Base-by-base conservation (phyloP, 2,113 vertebrate genomes). In the Grantiella picta region DNA sequence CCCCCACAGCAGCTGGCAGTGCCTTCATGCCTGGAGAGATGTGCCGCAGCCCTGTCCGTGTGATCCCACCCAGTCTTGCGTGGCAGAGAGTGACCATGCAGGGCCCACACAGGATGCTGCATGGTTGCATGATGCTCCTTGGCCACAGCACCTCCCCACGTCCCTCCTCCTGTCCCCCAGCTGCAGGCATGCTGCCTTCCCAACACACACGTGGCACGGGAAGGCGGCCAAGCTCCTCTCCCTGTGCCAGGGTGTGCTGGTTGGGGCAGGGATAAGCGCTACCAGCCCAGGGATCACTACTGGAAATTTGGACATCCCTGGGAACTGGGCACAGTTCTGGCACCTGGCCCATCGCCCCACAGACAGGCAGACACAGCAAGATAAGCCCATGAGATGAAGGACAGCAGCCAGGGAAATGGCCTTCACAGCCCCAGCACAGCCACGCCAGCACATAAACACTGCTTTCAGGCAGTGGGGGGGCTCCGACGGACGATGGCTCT, bases 21-120 rank as follows among this genome's bases (percentile, higher is more conserved):
- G 1, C 53, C 68, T 49, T 21, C 6, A 3, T 4, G 8, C 53
- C 82, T 6, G 8, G 28, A 21, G n/a, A 59, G 50, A 56, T 4
- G 21, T 12, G 60, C 64, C 1, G 0, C 18, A 25, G 53, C 61
- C 61, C 38, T 14, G 25, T 28, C 50, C 2, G 1, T 1, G 18
- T 1, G 2, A 64, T 77, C 29, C 60, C 7, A 4, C 13, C 31
- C 2, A 2, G 22, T 38, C 29, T 27, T 0, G 0, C 0, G 0
- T 44, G 52, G 69, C 33, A 21, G 5, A 35, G 33, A 28, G 44
- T 3, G 77, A 44, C 38, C 5, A 2, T 0, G 7, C 3, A 7
- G 28, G 38, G 44, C 28, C 44, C 17, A 17, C 3, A 10, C 0
- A 0, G 49, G 47, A 38, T 42, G 25, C 31, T 83, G 28, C 63